Percentiles rank a stretch among this genome's conserved stretches.
phyloP scores from a whole-genome alignment of 1,140 invertebrate genomes.

The Tetragnatha versicolor region DNA sequence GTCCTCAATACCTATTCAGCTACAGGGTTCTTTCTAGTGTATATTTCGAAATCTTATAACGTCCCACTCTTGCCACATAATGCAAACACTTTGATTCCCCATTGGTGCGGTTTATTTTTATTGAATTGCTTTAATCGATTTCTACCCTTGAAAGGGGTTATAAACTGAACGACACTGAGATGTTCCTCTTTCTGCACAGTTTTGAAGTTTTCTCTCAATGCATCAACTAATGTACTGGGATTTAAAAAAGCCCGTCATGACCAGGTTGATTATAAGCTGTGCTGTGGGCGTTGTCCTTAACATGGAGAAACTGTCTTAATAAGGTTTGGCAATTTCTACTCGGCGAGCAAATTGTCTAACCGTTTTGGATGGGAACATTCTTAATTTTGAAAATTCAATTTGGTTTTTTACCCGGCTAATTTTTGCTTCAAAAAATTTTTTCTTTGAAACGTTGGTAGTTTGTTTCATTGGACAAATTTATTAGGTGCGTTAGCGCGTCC shows the following conservation, averaged over 20 bases:
- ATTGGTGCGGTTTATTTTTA: slow-evolving; percentile 4
- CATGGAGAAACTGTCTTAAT: neutral
- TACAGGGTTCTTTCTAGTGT: neutral
- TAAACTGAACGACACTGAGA: slow-evolving; percentile 4
- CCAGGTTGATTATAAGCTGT: neutral
- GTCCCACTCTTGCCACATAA: neutral
- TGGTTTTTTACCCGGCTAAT: no score
- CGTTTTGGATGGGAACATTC: no score
- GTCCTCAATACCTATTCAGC: no score
- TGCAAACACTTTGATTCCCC: slow-evolving; percentile 20
- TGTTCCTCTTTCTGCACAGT: slow-evolving; percentile 1
- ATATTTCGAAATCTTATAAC: neutral
- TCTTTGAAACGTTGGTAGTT: no score
- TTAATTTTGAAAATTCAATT: no score
- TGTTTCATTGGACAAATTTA: no score
- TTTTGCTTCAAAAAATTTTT: no score
- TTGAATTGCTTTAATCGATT: slow-evolving; percentile 10
- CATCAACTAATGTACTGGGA: neutral
- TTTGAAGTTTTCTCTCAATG: neutral
- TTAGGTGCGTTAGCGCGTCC: no score
- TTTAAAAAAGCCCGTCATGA: slow-evolving; percentile 3
- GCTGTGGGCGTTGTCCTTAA: neutral
- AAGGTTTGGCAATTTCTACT: no score
- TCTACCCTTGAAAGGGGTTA: slow-evolving; percentile 18
- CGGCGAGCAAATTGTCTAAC: no score